A percentile compares a stretch with the other conserved stretches of the same genome.
These are phyloP conservation scores for Atrina japonica DNA, from an alignment of 2,888 invertebrate species.

Conservation along the genomic window DNA sequence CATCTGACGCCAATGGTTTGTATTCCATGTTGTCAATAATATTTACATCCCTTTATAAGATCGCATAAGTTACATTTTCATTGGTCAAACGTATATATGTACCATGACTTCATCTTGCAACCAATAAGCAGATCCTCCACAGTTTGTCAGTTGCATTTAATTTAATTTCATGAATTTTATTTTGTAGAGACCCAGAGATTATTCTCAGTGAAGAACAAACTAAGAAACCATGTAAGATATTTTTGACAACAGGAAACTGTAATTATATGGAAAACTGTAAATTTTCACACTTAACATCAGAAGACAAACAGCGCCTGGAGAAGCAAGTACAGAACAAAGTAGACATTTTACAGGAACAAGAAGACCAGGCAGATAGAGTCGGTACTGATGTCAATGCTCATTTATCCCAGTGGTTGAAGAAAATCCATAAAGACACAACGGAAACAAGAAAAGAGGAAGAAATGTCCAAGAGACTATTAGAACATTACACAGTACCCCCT, in stretches of 20 bases:
- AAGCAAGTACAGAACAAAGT: slow-evolving; percentile 39
- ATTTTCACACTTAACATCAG: slow-evolving; percentile 74
- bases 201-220: slow-evolving; percentile 68
- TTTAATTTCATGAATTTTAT: not conserved
- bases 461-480: slow-evolving; percentile 29
- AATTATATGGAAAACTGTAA: slow-evolving; percentile 71
- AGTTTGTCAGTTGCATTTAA: too few relatives aligned
- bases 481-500: slow-evolving; percentile 49
- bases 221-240: slow-evolving; percentile 72
- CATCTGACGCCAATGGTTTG: too few relatives aligned
- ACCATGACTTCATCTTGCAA: too few relatives aligned
- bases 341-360: not conserved
- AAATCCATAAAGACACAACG: slow-evolving; percentile 8
- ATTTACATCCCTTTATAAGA: too few relatives aligned
- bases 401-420: slow-evolving; percentile 12
- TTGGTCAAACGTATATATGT: too few relatives aligned
- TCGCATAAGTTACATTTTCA: too few relatives aligned
- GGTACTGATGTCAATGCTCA: not conserved
- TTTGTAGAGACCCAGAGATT: slow-evolving; percentile 62
- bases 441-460: not conserved
- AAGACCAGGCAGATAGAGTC: not conserved
- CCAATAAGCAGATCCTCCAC: too few relatives aligned
- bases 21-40: too few relatives aligned
- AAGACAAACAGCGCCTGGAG: slow-evolving; percentile 59
- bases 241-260: slow-evolving; percentile 65